phyloP scores from a whole-genome alignment of 2,113 vertebrate genomes.

The Oreamnos americanus region DNA sequence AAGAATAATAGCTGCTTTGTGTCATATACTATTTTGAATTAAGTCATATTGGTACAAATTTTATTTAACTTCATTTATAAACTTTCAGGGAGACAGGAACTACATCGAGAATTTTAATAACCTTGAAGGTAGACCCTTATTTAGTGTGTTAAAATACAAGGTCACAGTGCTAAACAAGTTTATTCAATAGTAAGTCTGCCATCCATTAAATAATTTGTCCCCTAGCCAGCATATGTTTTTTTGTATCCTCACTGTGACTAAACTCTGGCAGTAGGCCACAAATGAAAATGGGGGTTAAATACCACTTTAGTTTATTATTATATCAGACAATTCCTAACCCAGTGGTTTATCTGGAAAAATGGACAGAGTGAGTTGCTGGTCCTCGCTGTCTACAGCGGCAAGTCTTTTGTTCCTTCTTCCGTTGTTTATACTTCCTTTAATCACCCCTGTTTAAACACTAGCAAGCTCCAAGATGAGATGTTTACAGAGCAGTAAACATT shows the following conservation, averaged over 20 bases:
- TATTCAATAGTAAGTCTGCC: background rate
- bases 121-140: background rate
- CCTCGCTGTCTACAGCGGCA: background rate
- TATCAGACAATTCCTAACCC: background rate
- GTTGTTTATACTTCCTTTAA: background rate
- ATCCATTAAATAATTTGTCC: slow-evolving; percentile 11
- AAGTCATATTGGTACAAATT: background rate
- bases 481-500: slow-evolving; percentile 36
- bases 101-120: slow-evolving; percentile 22
- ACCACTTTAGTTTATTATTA: background rate
- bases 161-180: background rate
- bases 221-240: background rate
- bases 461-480: background rate
- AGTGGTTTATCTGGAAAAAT: background rate
- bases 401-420: background rate
- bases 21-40: slow-evolving; percentile 16
- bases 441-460: slow-evolving; percentile 2
- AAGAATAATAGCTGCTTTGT: background rate
- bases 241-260: background rate
- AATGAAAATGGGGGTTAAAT: slow-evolving; percentile 1
- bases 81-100: slow-evolving; percentile 11
- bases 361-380: background rate
- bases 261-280: slow-evolving; percentile 5
- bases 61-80: slow-evolving; percentile 49
- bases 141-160: slow-evolving; percentile 39